Conservation (phyloP, 2,888 invertebrate species). For the Proisotoma minuta region DNA sequence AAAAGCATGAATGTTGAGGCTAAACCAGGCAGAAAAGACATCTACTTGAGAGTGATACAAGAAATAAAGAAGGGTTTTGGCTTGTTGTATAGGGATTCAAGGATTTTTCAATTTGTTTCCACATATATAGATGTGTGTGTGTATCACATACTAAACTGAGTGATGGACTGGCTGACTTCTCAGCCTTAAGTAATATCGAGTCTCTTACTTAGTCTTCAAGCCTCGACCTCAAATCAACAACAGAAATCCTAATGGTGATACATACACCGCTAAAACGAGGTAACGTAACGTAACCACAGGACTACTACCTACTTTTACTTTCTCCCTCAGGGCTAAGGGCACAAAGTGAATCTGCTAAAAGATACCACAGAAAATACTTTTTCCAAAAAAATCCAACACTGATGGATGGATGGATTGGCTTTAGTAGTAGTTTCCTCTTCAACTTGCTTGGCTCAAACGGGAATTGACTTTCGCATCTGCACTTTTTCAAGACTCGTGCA, state of each 20-base stretch:
- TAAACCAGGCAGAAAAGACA: no score
- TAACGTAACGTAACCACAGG: background rate
- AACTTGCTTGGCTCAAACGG: background rate
- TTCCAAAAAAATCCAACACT: constrained; percentile 1
- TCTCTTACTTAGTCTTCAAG: no score
- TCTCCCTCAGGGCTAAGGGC: background rate
- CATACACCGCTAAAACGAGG: background rate
- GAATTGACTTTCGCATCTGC: constrained; percentile 4
- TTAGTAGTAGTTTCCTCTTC: background rate
- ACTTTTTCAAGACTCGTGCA: background rate
- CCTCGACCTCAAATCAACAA: no score
- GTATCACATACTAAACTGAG: background rate
- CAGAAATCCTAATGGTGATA: background rate
- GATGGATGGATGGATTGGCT: constrained; percentile 4
- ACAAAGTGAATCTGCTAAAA: constrained; percentile 5
- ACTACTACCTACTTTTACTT: background rate
- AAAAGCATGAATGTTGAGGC: no score
- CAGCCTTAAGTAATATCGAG: no score
- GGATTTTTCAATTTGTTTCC: no score
- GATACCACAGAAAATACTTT: background rate
- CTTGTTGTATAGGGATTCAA: no score
- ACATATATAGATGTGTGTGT: background rate
- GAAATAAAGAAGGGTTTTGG: no score
- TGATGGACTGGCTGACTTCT: no score
- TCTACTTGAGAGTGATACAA: no score